phyloP scores from a whole-genome alignment of 1,140 invertebrate genomes.

The Proctacanthus coquilletti region DNA sequence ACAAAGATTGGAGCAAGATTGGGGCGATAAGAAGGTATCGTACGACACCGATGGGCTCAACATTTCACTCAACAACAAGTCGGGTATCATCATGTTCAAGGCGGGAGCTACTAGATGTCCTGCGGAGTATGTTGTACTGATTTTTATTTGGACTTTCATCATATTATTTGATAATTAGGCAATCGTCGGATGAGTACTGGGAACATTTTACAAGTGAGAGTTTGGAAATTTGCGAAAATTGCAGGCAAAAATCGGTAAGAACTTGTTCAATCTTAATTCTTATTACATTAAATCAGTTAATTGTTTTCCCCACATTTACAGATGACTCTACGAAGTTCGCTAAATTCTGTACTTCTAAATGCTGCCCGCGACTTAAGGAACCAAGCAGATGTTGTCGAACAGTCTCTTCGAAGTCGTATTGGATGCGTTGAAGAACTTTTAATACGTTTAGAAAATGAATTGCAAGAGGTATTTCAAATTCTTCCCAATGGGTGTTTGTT shows the following conservation, averaged over 20 bases:
- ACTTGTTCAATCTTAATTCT: too few species aligned
- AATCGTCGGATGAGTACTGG: slow-evolving; percentile 53
- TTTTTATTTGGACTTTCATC: too few species aligned
- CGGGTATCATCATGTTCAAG: slow-evolving; percentile 46
- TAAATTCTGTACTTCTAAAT: slow-evolving; percentile 45
- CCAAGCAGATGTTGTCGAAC: slow-evolving; percentile 56
- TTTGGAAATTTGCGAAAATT: slow-evolving; percentile 41
- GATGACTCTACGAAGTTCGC: slow-evolving; percentile 39
- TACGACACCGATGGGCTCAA: slow-evolving; percentile 56
- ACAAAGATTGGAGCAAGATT: slow-evolving; percentile 65
- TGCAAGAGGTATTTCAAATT: slow-evolving; percentile 43
- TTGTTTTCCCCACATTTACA: too few species aligned
- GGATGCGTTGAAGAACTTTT: slow-evolving; percentile 48
- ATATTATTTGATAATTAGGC: slow-evolving; percentile 21
- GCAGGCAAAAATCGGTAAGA: slow-evolving; percentile 42
- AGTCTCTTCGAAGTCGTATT: slow-evolving; percentile 45
- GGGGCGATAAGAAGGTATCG: slow-evolving; percentile 75
- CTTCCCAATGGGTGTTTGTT: too few species aligned
- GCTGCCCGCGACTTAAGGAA: slow-evolving; percentile 50
- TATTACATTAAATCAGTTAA: too few species aligned
- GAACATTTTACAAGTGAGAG: slow-evolving; percentile 51
- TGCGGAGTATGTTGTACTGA: too few species aligned
- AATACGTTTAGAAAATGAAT: slow-evolving; percentile 46
- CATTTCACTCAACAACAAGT: slow-evolving; percentile 43
- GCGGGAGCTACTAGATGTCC: slow-evolving; percentile 53